Percentiles rank a stretch among this genome's conserved stretches.
phyloP scores from a whole-genome alignment of 1,140 invertebrate species.

The Neodiprion virginianus region DNA sequence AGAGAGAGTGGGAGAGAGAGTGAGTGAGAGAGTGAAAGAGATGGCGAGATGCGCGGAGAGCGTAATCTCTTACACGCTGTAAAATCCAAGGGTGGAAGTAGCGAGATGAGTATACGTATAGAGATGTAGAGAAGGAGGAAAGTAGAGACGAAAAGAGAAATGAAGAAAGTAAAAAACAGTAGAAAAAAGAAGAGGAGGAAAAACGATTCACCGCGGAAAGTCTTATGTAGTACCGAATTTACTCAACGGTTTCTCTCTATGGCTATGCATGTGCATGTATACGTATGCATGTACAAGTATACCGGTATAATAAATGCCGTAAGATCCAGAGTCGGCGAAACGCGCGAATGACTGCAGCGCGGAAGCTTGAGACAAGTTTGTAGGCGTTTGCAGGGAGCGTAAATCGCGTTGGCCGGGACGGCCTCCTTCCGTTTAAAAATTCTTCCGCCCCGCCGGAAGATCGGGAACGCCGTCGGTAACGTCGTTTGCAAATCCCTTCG shows the following conservation, averaged over 20 bases:
- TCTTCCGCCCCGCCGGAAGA: conserved; percentile 3
- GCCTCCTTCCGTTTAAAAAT: conserved; percentile 3
- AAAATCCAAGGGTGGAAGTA: conserved; percentile 33
- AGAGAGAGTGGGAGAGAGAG: conserved; percentile 30
- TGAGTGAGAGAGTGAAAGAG: conserved; percentile 43
- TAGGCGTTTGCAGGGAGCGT: not conserved
- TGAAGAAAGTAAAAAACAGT: not conserved
- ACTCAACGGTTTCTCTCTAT: not conserved
- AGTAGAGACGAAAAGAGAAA: not conserved
- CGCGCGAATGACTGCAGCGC: not conserved
- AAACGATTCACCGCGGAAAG: not conserved
- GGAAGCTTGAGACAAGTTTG: not conserved
- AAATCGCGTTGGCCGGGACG: conserved; percentile 1
- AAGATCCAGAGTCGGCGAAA: not conserved
- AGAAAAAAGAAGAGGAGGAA: not conserved
- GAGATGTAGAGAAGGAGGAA: not conserved
- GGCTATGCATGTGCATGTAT: not conserved
- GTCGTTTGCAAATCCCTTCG: not conserved
- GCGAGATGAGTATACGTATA: not conserved
- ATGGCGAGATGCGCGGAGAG: conserved; percentile 12
- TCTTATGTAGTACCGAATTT: not conserved
- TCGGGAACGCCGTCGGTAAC: conserved; percentile 3
- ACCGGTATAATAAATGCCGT: no score
- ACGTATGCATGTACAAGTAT: not conserved
- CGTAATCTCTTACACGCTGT: conserved; percentile 37